These are phyloP conservation scores for Cephalotes varians DNA, from an alignment of 2,888 invertebrate genomes.

Conservation along the genomic window DNA sequence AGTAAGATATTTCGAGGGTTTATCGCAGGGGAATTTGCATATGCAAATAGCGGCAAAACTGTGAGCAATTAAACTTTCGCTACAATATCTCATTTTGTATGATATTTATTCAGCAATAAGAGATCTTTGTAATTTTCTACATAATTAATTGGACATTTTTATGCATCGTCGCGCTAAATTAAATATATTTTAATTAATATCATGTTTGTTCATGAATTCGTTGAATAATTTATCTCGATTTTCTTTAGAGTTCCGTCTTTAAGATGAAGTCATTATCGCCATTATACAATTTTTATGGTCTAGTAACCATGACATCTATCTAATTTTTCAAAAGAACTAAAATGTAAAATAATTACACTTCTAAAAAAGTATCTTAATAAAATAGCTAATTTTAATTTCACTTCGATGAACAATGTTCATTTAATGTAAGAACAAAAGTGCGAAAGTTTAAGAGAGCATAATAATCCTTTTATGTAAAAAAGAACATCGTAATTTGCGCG, in stretches of 20 bases:
- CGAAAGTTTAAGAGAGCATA: not conserved
- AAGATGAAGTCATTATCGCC: not conserved
- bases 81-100: constrained; percentile 13
- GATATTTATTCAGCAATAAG: constrained; percentile 4
- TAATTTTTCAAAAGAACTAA: not conserved
- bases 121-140: not conserved
- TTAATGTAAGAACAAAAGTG: not conserved
- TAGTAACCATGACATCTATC: not conserved
- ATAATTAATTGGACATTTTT: constrained; percentile 2
- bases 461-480: not conserved
- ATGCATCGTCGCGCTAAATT: not conserved
- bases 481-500: not conserved
- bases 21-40: not conserved
- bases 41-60: not conserved
- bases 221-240: not conserved
- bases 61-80: not conserved
- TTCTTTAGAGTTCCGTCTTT: not conserved
- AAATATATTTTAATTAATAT: not conserved
- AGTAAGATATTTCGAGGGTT: constrained; percentile 11
- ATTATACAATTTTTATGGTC: constrained; percentile 19
- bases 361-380: not conserved
- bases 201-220: not conserved
- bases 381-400: not conserved
- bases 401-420: not conserved
- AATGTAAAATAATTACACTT: not conserved